Evolutionary conservation across 2,113 vertebrate species (phyloP).

Genomic region (Laticauda colubrina): DNA sequence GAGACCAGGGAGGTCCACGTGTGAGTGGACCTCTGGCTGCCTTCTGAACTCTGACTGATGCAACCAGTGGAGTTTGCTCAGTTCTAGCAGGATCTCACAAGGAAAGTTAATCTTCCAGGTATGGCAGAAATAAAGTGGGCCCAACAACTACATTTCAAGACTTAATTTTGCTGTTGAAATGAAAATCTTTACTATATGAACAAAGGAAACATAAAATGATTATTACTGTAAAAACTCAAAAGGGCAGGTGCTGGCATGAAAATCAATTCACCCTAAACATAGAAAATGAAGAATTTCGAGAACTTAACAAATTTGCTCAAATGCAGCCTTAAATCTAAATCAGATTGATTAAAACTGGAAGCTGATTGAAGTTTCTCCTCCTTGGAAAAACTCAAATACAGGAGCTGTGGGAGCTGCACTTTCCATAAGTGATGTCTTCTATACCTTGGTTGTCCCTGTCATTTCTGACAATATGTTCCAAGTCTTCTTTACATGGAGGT

Average conservation of each 20-base stretch:
- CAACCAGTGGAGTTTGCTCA: not conserved
- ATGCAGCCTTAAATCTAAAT: not conserved
- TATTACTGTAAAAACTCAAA: not conserved
- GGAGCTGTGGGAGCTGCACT: not conserved
- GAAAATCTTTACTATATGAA: not conserved
- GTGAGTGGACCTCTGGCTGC: not conserved
- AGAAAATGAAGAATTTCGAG: not conserved
- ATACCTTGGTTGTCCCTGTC: not conserved
- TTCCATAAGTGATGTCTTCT: not conserved
- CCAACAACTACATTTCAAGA: not conserved
- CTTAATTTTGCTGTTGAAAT: not conserved
- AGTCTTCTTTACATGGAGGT: not conserved
- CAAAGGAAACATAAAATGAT: not conserved
- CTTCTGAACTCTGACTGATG: not conserved
- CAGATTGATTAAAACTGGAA: not conserved
- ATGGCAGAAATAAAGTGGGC: not conserved
- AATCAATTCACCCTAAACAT: not conserved
- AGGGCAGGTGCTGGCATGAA: not conserved
- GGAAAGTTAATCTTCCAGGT: not conserved
- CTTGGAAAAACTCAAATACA: not conserved
- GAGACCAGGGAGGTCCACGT: not conserved
- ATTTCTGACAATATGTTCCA: not conserved
- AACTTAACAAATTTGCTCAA: constrained; percentile 19
- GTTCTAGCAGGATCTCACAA: not conserved
- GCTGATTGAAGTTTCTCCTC: constrained; percentile 15